Evolutionary conservation across 2,888 invertebrate genomes (phyloP).

Genomic region (Euproctis similis): DNA sequence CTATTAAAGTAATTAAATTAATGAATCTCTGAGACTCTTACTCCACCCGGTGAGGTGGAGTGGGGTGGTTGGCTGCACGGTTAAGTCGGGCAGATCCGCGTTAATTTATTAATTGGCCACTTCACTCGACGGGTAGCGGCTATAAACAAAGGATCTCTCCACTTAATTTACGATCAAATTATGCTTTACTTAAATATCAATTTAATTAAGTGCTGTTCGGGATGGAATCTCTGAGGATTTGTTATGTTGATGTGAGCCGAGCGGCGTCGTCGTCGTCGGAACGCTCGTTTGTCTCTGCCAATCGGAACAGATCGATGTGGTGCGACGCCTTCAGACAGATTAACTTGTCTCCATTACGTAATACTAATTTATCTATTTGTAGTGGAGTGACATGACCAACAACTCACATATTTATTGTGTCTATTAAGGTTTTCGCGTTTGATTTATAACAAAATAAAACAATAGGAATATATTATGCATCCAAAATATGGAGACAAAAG

Average conservation of each 20-base stretch:
- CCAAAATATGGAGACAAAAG: no score
- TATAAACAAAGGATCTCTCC: constrained; percentile 73
- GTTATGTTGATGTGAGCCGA: no score
- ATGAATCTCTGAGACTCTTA: constrained; percentile 62
- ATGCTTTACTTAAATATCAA: constrained; percentile 76
- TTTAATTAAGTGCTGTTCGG: constrained; percentile 72
- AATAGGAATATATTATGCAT: no score
- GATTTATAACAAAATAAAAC: no score
- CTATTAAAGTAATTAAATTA: constrained; percentile 59
- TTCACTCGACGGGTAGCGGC: constrained; percentile 53
- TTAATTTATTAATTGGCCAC: constrained; percentile 74
- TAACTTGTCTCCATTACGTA: constrained; percentile 24
- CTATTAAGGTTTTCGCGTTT: no score
- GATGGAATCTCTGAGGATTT: constrained; percentile 56
- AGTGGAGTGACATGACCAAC: constrained; percentile 1
- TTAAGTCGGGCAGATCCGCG: constrained; percentile 61
- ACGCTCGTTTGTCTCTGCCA: constrained; percentile 60
- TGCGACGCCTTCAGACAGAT: constrained; percentile 16
- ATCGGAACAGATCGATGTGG: constrained; percentile 39
- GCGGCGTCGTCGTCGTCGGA: constrained; percentile 13
- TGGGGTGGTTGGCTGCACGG: constrained; percentile 49
- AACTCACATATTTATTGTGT: not conserved
- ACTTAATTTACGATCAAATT: constrained; percentile 75
- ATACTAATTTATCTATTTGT: constrained; percentile 9
- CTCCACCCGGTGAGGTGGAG: no score